phyloP scores from a whole-genome alignment of 2,113 vertebrate species.

The Corythornis cristatus region DNA sequence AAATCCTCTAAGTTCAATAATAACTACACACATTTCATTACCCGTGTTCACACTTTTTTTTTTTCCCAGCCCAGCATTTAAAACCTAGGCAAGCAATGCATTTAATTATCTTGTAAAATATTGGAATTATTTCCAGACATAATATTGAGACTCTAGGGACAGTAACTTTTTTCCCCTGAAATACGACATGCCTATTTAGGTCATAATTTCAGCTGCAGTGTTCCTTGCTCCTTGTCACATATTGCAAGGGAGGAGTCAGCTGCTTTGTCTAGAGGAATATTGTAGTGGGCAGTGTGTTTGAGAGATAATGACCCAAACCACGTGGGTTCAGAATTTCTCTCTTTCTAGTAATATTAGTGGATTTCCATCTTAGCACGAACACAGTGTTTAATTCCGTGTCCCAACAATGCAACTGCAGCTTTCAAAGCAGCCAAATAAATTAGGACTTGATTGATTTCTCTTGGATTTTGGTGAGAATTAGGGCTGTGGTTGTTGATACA shows the following conservation, averaged over 20 bases:
- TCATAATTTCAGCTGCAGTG: neutral
- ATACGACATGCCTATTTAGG: neutral
- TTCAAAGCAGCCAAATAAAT: neutral
- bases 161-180: neutral
- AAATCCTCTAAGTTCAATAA: slow-evolving; percentile 26
- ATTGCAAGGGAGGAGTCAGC: neutral
- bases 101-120: slow-evolving; percentile 33
- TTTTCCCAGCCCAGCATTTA: slow-evolving; percentile 6
- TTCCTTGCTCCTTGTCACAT: neutral
- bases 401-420: neutral
- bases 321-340: neutral
- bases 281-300: neutral
- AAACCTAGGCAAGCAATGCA: neutral
- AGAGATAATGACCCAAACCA: neutral
- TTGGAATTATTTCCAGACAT: neutral
- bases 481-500: neutral
- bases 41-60: neutral
- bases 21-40: slow-evolving; percentile 21
- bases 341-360: neutral
- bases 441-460: neutral
- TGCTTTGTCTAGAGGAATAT: neutral
- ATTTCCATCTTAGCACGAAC: neutral
- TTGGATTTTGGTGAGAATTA: neutral
- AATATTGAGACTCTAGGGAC: neutral
- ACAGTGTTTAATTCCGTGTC: neutral